phyloP scores from a whole-genome alignment of 1,140 invertebrate species.

The Bombus fervidus region DNA sequence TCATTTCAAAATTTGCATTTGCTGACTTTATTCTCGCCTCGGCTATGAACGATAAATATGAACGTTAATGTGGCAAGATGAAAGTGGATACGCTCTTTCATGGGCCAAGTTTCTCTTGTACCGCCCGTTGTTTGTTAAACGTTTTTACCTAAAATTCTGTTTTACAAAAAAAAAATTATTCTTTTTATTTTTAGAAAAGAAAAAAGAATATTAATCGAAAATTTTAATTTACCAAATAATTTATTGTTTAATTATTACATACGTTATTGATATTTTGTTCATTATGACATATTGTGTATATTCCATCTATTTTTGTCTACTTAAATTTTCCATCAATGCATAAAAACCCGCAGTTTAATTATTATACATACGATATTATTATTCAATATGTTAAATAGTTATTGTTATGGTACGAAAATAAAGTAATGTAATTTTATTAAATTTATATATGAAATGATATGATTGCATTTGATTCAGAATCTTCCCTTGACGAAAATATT shows the following conservation, averaged over 20 bases:
- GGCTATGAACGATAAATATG: not conserved
- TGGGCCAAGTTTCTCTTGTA: not conserved
- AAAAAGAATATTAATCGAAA: not conserved
- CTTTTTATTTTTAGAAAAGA: not conserved
- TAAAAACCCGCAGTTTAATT: not conserved
- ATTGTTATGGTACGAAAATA: no score
- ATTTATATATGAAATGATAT: no score
- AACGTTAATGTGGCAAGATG: not conserved
- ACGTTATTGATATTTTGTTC: no score
- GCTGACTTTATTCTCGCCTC: not conserved
- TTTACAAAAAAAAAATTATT: not conserved
- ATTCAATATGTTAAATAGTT: no score
- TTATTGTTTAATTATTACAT: no score
- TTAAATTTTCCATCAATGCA: not conserved
- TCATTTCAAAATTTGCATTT: slow-evolving; percentile 22
- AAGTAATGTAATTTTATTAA: no score
- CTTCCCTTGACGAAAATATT: not conserved
- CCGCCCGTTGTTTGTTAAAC: not conserved
- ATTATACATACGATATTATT: not conserved
- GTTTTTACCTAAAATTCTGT: not conserved
- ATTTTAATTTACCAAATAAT: not conserved
- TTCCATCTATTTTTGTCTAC: no score
- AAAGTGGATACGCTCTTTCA: not conserved
- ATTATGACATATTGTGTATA: no score
- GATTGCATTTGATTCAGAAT: not conserved